Conservation (phyloP, 2,888 invertebrate genomes). For the Vandiemenella viatica region DNA sequence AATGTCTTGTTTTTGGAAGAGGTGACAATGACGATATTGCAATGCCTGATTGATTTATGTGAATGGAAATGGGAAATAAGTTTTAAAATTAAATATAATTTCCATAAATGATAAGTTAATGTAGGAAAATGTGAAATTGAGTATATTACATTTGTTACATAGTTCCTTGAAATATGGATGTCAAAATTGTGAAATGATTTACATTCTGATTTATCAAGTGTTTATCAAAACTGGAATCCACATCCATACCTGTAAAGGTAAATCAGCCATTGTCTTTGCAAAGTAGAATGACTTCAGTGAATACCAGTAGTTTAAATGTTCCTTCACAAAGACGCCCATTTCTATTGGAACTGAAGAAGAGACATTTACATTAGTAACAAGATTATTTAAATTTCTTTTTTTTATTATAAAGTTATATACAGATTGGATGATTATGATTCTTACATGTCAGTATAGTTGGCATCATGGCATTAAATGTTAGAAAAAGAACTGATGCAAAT, state of each 20-base stretch:
- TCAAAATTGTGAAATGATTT: no score
- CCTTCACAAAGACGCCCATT: constrained; percentile 86
- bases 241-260: constrained; percentile 80
- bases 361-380: not conserved
- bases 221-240: no score
- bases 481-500: constrained; percentile 90
- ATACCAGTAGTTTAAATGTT: constrained; percentile 95
- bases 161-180: no score
- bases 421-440: constrained; percentile 24
- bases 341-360: constrained; percentile 70
- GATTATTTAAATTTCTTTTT: not conserved
- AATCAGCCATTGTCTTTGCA: constrained; percentile 88
- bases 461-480: constrained; percentile 98
- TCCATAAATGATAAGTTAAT: no score
- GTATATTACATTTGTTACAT: no score
- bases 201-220: no score
- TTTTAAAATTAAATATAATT: no score
- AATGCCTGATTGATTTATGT: no score
- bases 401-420: not conserved
- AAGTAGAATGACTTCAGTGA: constrained; percentile 92
- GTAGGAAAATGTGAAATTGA: no score
- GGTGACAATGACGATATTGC: no score
- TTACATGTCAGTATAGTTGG: constrained; percentile 90
- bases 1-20: no score
- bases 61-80: no score